A percentile compares a stretch with the other conserved stretches of the same genome.
These are phyloP conservation scores for Benthosema pterotum DNA, from an alignment of 2,797 vertebrate genomes.

Conservation along the genomic window DNA sequence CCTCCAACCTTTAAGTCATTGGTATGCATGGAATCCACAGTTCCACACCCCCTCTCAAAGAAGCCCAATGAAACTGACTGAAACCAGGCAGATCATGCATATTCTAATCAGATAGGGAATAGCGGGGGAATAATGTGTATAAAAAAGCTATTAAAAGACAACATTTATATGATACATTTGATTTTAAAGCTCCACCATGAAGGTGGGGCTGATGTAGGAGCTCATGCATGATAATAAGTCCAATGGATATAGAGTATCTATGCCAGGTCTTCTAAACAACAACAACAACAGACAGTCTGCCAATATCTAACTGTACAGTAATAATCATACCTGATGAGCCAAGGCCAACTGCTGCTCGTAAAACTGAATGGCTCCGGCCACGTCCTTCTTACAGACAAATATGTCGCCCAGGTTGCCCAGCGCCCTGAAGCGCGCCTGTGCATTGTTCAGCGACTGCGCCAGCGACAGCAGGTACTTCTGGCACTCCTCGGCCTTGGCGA, in stretches of 20 bases:
- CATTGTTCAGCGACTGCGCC: constrained; percentile 95
- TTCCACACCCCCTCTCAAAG: no score
- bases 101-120: no score
- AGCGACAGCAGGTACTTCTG: constrained; percentile 96
- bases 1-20: no score
- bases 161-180: no score
- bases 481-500: constrained; percentile 95
- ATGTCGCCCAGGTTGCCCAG: constrained; percentile 98
- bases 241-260: background rate
- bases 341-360: constrained; percentile 96
- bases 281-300: background rate
- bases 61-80: no score
- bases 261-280: background rate
- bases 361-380: constrained; percentile 92
- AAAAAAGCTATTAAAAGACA: no score
- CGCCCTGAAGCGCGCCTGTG: constrained; percentile 96
- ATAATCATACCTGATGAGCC: constrained; percentile 83
- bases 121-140: no score
- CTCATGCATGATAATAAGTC: no score
- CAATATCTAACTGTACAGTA: constrained; percentile 1
- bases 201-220: no score
- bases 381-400: constrained; percentile 94
- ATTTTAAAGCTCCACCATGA: no score
- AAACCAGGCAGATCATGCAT: no score
- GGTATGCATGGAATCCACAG: no score